Evolutionary conservation across 1,140 invertebrate genomes (phyloP).

Genomic region (Phenacoccus solenopsis): DNA sequence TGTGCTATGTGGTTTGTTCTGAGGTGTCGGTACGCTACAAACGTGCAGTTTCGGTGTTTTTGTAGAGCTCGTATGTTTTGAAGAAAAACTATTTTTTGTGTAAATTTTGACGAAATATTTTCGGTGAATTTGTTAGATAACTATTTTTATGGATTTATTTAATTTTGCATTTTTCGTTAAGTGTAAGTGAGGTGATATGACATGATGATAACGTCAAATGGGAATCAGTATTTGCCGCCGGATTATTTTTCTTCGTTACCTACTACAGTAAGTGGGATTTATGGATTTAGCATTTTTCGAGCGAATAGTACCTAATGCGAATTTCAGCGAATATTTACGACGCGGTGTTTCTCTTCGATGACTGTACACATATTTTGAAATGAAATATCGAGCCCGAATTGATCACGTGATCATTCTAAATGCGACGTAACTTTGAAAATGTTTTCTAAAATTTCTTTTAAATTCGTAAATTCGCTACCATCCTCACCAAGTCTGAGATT

Average conservation of each 20-base stretch:
- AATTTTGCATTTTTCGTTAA: not conserved
- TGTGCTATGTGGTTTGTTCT: not conserved
- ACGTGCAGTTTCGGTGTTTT: not conserved
- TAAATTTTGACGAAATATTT: not conserved
- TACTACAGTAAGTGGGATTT: not conserved
- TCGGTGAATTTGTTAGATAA: not conserved
- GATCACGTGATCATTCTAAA: no score
- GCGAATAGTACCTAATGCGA: no score
- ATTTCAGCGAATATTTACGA: no score
- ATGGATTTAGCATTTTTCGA: no score
- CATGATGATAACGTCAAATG: slow-evolving; percentile 29
- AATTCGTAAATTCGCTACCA: no score
- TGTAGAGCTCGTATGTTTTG: not conserved
- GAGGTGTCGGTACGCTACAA: not conserved
- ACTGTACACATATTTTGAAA: no score
- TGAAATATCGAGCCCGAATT: no score
- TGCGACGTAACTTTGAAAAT: no score
- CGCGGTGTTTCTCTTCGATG: no score
- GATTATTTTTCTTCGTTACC: slow-evolving; percentile 80
- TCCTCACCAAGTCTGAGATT: no score
- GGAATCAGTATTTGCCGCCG: slow-evolving; percentile 77
- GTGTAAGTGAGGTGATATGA: slow-evolving; percentile 19
- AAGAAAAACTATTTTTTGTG: not conserved
- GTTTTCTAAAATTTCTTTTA: no score
- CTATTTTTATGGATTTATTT: not conserved